phyloP scores from a whole-genome alignment of 2,113 vertebrate genomes.

The Oryzias woworae region DNA sequence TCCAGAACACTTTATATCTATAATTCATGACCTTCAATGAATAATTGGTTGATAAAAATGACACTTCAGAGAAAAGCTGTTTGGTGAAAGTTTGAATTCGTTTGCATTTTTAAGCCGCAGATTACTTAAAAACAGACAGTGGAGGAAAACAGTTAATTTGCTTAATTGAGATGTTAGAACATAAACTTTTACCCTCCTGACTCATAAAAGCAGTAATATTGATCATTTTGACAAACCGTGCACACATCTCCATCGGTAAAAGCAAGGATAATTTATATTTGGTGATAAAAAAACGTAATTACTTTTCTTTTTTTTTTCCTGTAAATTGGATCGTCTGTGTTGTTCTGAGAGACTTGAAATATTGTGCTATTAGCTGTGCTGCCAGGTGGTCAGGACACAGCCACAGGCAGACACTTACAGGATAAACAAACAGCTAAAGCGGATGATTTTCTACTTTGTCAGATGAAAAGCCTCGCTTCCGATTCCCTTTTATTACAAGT shows the following conservation, averaged over 20 bases:
- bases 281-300: background rate
- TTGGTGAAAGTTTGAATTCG: background rate
- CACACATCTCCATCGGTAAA: too few relatives aligned
- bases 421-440: background rate
- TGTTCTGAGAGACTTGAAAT: background rate
- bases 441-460: background rate
- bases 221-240: background rate
- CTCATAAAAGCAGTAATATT: background rate
- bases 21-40: slow-evolving; percentile 17
- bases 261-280: background rate
- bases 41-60: background rate
- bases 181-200: background rate
- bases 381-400: background rate
- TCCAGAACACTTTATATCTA: slow-evolving; percentile 21
- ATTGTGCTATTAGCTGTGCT: background rate
- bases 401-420: background rate
- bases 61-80: background rate
- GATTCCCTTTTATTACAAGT: background rate
- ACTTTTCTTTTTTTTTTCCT: background rate
- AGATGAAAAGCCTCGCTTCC: background rate
- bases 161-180: background rate
- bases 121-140: too few relatives aligned
- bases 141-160: too few relatives aligned
- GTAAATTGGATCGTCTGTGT: background rate
- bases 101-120: background rate